Conservation (phyloP, 53 echinoderm and acorn worm genomes). For the Henricia sp. region DNA sequence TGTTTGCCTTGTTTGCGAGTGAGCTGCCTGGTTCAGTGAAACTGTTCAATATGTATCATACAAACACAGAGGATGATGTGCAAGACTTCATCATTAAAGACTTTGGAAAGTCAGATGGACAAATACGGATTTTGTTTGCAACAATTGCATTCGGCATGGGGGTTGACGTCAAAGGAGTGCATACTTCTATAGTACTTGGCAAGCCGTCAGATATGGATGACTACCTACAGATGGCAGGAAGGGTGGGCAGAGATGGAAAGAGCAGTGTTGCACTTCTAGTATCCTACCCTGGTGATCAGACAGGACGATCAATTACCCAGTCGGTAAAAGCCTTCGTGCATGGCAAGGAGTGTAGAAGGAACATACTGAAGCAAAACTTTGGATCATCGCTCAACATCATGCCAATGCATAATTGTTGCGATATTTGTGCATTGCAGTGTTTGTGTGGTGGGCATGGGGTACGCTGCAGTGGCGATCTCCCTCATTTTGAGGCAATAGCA, state of each 20-base stretch:
- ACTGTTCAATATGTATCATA: slow-evolving; percentile 1
- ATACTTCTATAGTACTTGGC: slow-evolving; percentile 10
- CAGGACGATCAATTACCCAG: too few relatives aligned
- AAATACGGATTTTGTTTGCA: slow-evolving; percentile 41
- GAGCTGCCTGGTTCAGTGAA: background rate
- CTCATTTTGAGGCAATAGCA: too few relatives aligned
- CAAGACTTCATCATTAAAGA: slow-evolving; percentile 6
- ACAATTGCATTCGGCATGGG: slow-evolving; percentile 52
- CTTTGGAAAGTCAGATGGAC: slow-evolving; percentile 45
- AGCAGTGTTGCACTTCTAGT: too few relatives aligned
- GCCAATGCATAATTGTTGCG: too few relatives aligned
- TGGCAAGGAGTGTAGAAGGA: too few relatives aligned
- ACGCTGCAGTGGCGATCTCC: too few relatives aligned
- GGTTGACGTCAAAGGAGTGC: slow-evolving; percentile 26
- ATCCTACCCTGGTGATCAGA: too few relatives aligned
- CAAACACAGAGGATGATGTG: slow-evolving; percentile 28
- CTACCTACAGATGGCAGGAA: slow-evolving; percentile 41
- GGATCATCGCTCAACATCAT: background rate
- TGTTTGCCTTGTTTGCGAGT: background rate
- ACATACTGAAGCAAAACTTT: background rate
- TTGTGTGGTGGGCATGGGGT: too few relatives aligned
- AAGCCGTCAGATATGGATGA: slow-evolving; percentile 25
- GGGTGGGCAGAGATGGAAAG: slow-evolving; percentile 21
- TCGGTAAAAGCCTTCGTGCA: too few relatives aligned
- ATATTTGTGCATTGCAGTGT: too few relatives aligned